Conservation (phyloP, 2,113 vertebrate species). For the Clarias macrocephalus region DNA sequence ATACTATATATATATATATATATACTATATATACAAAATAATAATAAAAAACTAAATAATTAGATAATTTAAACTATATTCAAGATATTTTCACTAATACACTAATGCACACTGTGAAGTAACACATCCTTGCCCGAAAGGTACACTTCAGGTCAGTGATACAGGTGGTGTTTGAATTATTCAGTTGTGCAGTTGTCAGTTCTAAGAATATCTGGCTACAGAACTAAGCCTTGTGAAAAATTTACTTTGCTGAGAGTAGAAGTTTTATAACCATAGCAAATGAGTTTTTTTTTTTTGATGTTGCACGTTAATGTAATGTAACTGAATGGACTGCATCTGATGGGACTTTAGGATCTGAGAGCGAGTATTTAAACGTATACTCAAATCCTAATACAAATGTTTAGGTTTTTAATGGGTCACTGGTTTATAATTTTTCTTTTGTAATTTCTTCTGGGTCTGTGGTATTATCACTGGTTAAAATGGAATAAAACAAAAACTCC, state of each 20-base stretch:
- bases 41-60: not conserved
- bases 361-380: not conserved
- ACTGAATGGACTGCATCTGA: not conserved
- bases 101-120: not conserved
- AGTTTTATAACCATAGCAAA: not conserved
- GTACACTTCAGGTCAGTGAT: slow-evolving; percentile 30
- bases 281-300: not conserved
- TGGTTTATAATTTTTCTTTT: not conserved
- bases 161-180: not conserved
- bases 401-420: not conserved
- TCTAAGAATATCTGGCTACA: not conserved
- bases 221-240: not conserved
- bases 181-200: not conserved
- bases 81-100: slow-evolving; percentile 11
- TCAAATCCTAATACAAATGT: no score
- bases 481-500: not conserved
- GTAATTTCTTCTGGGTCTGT: not conserved
- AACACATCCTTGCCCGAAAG: slow-evolving; percentile 16
- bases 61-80: not conserved
- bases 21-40: no score
- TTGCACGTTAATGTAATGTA: not conserved
- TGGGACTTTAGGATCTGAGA: not conserved
- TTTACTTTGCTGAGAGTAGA: no score
- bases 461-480: no score
- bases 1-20: no score